Base-by-base conservation (phyloP, 2,797 vertebrate species). In the Etheostoma nigrum region DNA sequence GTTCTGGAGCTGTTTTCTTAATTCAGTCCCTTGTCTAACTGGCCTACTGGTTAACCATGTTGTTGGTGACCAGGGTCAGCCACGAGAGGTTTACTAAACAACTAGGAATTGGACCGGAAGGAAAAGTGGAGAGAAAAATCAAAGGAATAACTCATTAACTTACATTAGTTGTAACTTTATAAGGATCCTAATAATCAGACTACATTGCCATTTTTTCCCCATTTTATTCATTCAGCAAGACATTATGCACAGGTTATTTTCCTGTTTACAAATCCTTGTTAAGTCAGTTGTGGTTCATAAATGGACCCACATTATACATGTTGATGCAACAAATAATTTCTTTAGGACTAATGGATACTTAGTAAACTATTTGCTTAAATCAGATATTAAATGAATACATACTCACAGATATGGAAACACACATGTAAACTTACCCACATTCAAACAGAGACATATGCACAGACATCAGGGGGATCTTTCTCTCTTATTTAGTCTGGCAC, bases 401-500 rank as follows among this genome's bases (percentile, higher is more conserved):
- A 33, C 44, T 61, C 13, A 30, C 58, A 52, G 27, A 73, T 67
- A 62, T 36, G 25, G 36, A 72, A 63, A 76, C 15, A 47, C 19
- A 45, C 21, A 79, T 18, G 58, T 27, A 51, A 53, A 71, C 57
- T 75, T 1, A 33, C 36, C 27, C 63, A 68, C 42, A 65, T 27
- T 2, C 33, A 81, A 57, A 74, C 67, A 66, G 30, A 77, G 16
- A 74, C 54, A 61, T 55, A 30, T 11, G 10, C 65, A 67, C 45
- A 81, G 55, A 84, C 76, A 72, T 11, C 6, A 25, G 36, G 40
- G 71, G 55, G 62, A 30, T 49, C 23, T 73, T 12, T n/a, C 36
- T 65, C 52, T 23, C 25, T 12, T 88, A 82, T 88, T 87, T 89
- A 79, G 72, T 86, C 82, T 87, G 78, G 62, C 33, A 49, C 59